Evolutionary conservation across 2,113 vertebrate species (phyloP), one percentile per base, ranked within the genome.

Genomic region (Clarias magur): DNA sequence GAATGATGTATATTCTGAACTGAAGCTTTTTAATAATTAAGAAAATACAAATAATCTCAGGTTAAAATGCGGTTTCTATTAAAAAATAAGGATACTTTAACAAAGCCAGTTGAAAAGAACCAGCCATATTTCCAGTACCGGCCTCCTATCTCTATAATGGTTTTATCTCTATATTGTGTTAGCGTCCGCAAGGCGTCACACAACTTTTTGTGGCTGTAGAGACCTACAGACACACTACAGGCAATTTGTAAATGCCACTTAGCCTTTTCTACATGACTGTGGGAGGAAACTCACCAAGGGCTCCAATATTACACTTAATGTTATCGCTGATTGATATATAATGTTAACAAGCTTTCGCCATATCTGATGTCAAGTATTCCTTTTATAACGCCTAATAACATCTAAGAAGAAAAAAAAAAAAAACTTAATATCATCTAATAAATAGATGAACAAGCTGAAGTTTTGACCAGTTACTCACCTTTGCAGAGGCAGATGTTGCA

Each of bases 401-500:
- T 1, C 8, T 25, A 65, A 65, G 11, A 27, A 27, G n/a, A 65
- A 42, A 42, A 4, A 30, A 27, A 27, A 67, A 38, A 2, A 38
- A 68, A 34, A 34, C 15, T 27, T 68, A 68, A 73, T 73, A 42
- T 23, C 19, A 73, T 38, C 9, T 21, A 42, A 21, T 72, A 42
- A 42, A 70, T 3, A 17, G 8, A 10, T 72, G 5, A 5, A 10
- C 9, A 73, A 75, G 21, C 4, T 48, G 10, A 25, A 4, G 72
- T 12, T 75, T 48, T 76, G 42, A 25, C 11, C 4, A 53, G 4
- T 53, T 62, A 13, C 75, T 86, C 89, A 96, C 95, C 96, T 95
- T 95, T 94, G 80, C 96, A 96, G 89, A 92, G 92, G 88, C 96
- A 96, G 87, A 95, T 75, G 89, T 93, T 94, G 93, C 96, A 96